Percentiles rank a stretch among this genome's conserved stretches.
Evolutionary conservation across 2,888 invertebrate genomes (phyloP).

Genomic region (Melangyna quadrimaculata): DNA sequence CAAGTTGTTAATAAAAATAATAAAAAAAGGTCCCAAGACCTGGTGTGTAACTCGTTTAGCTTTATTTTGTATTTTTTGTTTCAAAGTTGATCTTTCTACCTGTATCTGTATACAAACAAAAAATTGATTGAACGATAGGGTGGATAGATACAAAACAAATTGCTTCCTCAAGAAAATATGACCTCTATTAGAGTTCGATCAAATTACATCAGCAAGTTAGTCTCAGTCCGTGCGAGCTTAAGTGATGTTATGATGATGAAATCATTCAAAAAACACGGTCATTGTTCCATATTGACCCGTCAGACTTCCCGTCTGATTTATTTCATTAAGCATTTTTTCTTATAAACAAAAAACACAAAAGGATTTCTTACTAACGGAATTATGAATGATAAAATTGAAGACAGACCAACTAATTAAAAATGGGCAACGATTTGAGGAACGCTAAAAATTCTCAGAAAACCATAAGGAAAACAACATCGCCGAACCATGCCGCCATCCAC

Average conservation of each 20-base stretch:
- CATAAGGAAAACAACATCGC: background rate
- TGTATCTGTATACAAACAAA: background rate
- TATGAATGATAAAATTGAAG: conserved; percentile 6
- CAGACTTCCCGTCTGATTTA: conserved; percentile 60
- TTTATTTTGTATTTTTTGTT: background rate
- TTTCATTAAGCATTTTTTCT: background rate
- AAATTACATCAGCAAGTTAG: conserved; percentile 35
- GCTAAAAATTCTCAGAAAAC: conserved; percentile 27
- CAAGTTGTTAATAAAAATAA: background rate
- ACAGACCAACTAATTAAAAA: conserved; percentile 31
- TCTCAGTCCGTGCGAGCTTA: background rate
- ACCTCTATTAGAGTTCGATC: conserved; percentile 17
- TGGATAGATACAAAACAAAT: background rate
- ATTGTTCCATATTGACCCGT: conserved; percentile 56
- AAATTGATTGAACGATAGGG: conserved; percentile 23
- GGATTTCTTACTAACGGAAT: conserved; percentile 32
- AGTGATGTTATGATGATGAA: conserved; percentile 19
- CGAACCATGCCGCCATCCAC: background rate
- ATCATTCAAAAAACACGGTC: conserved; percentile 38
- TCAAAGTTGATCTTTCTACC: conserved; percentile 9
- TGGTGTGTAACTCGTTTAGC: conserved; percentile 24
- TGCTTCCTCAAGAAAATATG: conserved; percentile 35
- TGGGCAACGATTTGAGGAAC: conserved; percentile 11
- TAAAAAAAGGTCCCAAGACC: background rate
- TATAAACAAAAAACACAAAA: conserved; percentile 3